Conservation (phyloP, 2,797 vertebrate genomes). For the Florisuga fusca region DNA sequence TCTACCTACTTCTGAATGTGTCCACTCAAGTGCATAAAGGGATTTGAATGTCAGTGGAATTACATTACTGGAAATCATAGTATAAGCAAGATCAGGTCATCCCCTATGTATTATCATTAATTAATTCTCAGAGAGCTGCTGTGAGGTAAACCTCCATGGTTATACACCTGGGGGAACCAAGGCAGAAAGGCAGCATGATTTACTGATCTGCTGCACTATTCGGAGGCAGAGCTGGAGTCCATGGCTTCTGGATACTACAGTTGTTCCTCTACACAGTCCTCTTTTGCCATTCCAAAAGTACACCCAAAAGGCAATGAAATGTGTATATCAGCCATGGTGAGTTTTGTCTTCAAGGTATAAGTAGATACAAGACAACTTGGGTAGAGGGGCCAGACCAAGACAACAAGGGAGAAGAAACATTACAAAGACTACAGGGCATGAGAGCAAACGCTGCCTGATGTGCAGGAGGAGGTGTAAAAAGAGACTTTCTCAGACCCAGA, state of each 20-base stretch:
- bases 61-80: background rate
- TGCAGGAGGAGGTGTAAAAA: background rate
- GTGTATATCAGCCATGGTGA: background rate
- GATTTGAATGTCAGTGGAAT: background rate
- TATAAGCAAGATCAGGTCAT: background rate
- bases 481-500: background rate
- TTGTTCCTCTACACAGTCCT: background rate
- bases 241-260: background rate
- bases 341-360: background rate
- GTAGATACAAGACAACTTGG: background rate
- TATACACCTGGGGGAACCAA: background rate
- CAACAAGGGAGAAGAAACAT: background rate
- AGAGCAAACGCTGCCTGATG: background rate
- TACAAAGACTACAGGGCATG: background rate
- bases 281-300: background rate
- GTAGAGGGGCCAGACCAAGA: background rate
- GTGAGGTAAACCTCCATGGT: background rate
- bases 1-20: conserved; percentile 4
- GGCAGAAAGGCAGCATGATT: background rate
- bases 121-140: background rate
- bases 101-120: background rate
- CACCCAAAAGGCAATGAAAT: background rate
- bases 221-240: background rate
- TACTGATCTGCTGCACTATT: background rate
- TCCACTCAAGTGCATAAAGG: background rate